Evolutionary conservation across 2,888 invertebrate genomes (phyloP).

Genomic region (Chrysomela aeneicollis): DNA sequence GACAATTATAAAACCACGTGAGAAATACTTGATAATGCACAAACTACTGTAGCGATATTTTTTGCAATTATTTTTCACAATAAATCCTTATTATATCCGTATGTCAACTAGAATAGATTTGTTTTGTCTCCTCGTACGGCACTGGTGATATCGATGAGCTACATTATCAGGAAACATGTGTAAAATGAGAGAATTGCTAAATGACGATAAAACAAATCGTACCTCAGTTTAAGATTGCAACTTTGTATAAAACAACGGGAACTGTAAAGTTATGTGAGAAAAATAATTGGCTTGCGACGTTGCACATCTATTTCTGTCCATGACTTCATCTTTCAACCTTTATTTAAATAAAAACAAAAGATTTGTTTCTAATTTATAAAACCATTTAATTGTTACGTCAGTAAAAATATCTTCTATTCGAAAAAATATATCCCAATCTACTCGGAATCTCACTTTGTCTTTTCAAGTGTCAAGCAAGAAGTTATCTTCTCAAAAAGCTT

Average conservation of each 20-base stretch:
- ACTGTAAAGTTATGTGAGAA: constrained; percentile 30
- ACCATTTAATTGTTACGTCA: constrained; percentile 23
- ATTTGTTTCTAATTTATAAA: constrained; percentile 27
- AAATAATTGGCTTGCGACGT: constrained; percentile 32
- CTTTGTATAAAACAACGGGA: constrained; percentile 35
- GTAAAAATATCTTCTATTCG: constrained; percentile 6
- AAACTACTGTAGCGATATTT: too few species aligned
- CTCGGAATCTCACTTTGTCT: too few species aligned
- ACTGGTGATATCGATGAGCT: constrained; percentile 8
- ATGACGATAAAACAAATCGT: constrained; percentile 30
- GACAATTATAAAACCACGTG: background rate
- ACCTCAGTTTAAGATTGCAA: constrained; percentile 33
- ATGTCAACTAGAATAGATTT: background rate
- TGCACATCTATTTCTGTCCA: constrained; percentile 44
- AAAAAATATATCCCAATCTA: background rate
- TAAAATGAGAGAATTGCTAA: constrained; percentile 27
- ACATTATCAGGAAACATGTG: constrained; percentile 18
- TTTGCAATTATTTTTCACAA: too few species aligned
- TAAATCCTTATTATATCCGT: too few species aligned
- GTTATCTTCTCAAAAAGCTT: too few species aligned
- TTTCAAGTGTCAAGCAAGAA: too few species aligned
- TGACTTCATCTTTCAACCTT: constrained; percentile 47
- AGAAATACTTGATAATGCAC: too few species aligned
- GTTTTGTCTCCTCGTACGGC: background rate
- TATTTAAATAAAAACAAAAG: constrained; percentile 39